phyloP scores from a whole-genome alignment of 2,113 vertebrate species.

The Lonchura striata region DNA sequence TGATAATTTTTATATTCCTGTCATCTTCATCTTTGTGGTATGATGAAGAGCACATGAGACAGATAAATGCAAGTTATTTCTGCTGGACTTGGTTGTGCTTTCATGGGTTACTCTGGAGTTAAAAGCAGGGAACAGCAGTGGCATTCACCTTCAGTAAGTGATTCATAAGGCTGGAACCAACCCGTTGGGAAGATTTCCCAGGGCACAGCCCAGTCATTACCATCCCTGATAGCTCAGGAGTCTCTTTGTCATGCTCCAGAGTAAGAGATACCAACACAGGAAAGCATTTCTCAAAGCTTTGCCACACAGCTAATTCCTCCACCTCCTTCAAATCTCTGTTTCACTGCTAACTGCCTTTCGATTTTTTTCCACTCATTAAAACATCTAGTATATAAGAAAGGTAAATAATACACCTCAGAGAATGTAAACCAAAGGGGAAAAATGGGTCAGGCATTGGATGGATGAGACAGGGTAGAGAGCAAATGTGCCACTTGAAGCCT shows the following conservation, averaged over 20 bases:
- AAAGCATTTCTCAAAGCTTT: not conserved
- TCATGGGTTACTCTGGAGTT: not conserved
- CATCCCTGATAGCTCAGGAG: not conserved
- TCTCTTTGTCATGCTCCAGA: not conserved
- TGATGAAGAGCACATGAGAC: not conserved
- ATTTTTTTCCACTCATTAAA: not conserved
- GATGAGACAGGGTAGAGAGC: not conserved
- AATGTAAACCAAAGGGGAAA: not conserved
- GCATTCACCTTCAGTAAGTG: not conserved
- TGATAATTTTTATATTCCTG: not conserved
- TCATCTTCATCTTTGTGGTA: constrained; percentile 32
- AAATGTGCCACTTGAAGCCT: not conserved
- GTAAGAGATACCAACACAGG: not conserved
- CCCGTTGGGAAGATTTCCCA: not conserved
- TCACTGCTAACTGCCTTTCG: not conserved
- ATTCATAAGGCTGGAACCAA: not conserved
- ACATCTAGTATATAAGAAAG: not conserved
- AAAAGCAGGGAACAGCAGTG: not conserved
- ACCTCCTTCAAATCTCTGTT: not conserved
- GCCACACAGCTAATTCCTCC: not conserved
- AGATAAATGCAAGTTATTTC: not conserved
- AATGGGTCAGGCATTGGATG: not conserved
- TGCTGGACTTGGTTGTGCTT: not conserved
- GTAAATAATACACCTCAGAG: not conserved
- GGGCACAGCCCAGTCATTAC: not conserved